These are phyloP conservation scores for Caligus rogercresseyi DNA, from an alignment of 1,140 invertebrate species.

Conservation along the genomic window DNA sequence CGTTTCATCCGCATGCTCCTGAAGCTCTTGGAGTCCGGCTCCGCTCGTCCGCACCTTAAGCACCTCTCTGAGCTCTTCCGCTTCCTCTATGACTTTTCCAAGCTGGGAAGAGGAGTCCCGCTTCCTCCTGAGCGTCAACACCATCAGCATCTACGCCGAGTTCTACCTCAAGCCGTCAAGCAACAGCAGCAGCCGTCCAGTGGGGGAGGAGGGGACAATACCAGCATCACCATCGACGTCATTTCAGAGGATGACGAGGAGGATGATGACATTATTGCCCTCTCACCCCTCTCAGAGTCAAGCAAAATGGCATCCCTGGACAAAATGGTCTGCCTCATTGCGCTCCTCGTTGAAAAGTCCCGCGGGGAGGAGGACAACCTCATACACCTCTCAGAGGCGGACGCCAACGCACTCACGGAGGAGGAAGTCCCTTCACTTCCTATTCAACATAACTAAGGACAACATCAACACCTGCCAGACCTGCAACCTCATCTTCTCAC, in stretches of 20 bases:
- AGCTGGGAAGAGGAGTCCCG: conserved; percentile 81
- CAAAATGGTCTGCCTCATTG: conserved; percentile 82
- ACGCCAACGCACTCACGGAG: conserved; percentile 61
- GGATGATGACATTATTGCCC: conserved; percentile 45
- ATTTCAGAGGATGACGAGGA: conserved; percentile 53
- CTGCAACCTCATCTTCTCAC: conserved; percentile 69
- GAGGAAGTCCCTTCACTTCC: conserved; percentile 62
- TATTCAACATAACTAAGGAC: conserved; percentile 83
- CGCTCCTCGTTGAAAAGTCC: conserved; percentile 67
- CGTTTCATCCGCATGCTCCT: conserved; percentile 72
- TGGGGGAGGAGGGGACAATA: too few relatives aligned
- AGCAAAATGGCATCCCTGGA: conserved; percentile 73
- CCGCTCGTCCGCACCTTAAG: conserved; percentile 61
- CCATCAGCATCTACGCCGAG: conserved; percentile 70
- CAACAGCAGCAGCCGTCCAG: conserved; percentile 9
- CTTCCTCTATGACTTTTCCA: conserved; percentile 75
- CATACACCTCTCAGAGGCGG: conserved; percentile 52
- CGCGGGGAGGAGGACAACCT: conserved; percentile 50
- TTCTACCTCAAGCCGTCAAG: conserved; percentile 56
- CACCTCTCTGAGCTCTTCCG: conserved; percentile 81
- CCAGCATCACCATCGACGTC: conserved; percentile 27
- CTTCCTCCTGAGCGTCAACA: conserved; percentile 64
- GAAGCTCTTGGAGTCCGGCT: conserved; percentile 43
- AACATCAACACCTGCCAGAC: conserved; percentile 79
- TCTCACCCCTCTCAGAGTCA: conserved; percentile 43